phyloP scores from a whole-genome alignment of 2,113 vertebrate species.

The Hippoglossus stenolepis region DNA sequence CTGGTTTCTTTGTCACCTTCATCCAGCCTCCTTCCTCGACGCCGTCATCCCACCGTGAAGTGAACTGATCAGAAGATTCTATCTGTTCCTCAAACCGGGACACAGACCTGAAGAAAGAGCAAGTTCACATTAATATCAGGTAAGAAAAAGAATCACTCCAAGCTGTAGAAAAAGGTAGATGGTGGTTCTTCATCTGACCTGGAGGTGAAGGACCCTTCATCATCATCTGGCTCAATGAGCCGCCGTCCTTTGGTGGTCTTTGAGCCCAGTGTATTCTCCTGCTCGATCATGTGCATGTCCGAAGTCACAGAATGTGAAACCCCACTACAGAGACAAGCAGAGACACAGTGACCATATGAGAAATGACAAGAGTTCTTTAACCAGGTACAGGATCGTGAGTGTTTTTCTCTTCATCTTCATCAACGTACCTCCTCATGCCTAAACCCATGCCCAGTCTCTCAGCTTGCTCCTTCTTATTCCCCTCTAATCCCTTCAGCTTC shows the following conservation, averaged over 20 bases:
- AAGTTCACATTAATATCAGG: neutral
- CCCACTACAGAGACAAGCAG: slow-evolving; percentile 78
- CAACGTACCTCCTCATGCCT: slow-evolving; percentile 77
- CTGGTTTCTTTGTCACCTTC: slow-evolving; percentile 82
- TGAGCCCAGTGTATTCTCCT: slow-evolving; percentile 84
- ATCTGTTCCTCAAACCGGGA: slow-evolving; percentile 83
- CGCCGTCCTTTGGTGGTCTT: slow-evolving; percentile 79
- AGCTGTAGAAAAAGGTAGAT: neutral
- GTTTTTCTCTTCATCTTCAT: slow-evolving; percentile 20
- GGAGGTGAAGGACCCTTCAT: slow-evolving; percentile 83
- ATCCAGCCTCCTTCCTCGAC: slow-evolving; percentile 85
- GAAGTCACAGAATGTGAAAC: slow-evolving; percentile 93
- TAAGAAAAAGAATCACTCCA: neutral
- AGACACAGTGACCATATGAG: neutral
- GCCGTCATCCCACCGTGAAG: slow-evolving; percentile 86
- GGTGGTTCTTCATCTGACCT: slow-evolving; percentile 53
- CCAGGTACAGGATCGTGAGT: neutral
- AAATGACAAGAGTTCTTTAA: neutral
- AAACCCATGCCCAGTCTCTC: slow-evolving; percentile 96
- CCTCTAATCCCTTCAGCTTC: slow-evolving; percentile 80
- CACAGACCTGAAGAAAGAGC: slow-evolving; percentile 32
- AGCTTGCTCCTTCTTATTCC: slow-evolving; percentile 87
- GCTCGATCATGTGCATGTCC: slow-evolving; percentile 96
- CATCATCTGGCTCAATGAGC: slow-evolving; percentile 81
- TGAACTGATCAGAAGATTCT: slow-evolving; percentile 80